phyloP scores from a whole-genome alignment of 2,113 vertebrate species.

The Anarhynchus alexandrinus region DNA sequence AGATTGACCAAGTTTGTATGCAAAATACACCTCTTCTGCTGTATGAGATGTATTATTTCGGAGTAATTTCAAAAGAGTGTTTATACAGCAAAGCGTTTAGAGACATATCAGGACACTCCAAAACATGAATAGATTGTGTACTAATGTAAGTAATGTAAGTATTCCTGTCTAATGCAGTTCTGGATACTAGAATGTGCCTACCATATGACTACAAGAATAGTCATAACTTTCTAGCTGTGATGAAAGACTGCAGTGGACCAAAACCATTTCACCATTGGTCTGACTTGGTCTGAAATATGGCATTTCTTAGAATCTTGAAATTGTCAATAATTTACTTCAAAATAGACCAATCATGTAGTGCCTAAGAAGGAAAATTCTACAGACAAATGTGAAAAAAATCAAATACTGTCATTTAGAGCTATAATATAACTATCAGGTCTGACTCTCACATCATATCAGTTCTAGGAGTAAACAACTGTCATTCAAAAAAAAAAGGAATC shows the following conservation, averaged over 20 bases:
- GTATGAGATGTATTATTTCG: not conserved
- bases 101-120: not conserved
- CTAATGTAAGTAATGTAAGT: not conserved
- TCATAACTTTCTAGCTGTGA: not conserved
- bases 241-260: not conserved
- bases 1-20: not conserved
- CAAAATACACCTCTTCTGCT: not conserved
- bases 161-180: not conserved
- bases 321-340: not conserved
- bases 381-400: fast-evolving
- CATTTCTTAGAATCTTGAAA: not conserved
- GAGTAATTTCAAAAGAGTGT: not conserved
- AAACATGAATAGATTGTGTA: not conserved
- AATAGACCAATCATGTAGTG: not conserved
- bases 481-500: not conserved
- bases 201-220: not conserved
- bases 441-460: not conserved
- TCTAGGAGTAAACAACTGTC: not conserved
- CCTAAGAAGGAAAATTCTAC: not conserved
- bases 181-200: not conserved
- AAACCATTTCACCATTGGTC: not conserved
- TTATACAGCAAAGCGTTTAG: not conserved
- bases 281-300: not conserved
- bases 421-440: not conserved
- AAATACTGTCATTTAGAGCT: not conserved